These are phyloP conservation scores for Leptinotarsa tumamoca DNA, from an alignment of 2,888 invertebrate genomes.

Conservation along the genomic window DNA sequence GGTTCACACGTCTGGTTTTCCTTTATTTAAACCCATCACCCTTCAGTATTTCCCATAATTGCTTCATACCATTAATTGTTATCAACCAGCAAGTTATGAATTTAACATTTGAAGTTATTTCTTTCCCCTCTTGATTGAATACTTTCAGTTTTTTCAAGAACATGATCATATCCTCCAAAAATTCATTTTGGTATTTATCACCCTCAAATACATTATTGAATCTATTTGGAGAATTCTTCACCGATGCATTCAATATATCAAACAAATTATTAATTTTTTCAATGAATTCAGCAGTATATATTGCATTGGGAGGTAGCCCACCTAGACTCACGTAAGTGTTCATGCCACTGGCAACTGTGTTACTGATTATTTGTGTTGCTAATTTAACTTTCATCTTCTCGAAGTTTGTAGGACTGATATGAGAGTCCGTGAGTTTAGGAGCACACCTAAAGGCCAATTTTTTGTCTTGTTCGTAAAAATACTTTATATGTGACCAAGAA, in stretches of 20 bases:
- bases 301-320: constrained; percentile 42
- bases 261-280: constrained; percentile 47
- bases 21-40: constrained; percentile 41
- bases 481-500: constrained; percentile 29
- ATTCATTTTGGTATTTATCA: constrained; percentile 38
- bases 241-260: constrained; percentile 49
- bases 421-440: constrained; percentile 45
- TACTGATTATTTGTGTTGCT: constrained; percentile 46
- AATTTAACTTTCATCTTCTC: constrained; percentile 26
- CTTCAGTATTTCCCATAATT: constrained; percentile 44
- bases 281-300: constrained; percentile 39
- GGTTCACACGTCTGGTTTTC: constrained; percentile 46
- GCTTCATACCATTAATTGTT: constrained; percentile 44
- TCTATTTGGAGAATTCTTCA: constrained; percentile 22
- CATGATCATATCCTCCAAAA: constrained; percentile 41
- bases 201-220: constrained; percentile 38
- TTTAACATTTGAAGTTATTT: constrained; percentile 45
- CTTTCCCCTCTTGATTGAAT: constrained; percentile 33
- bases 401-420: constrained; percentile 46
- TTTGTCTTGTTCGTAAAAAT: constrained; percentile 46
- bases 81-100: constrained; percentile 44
- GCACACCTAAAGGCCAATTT: constrained; percentile 31
- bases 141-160: constrained; percentile 43
- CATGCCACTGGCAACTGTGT: constrained; percentile 46
- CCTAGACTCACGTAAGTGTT: constrained; percentile 42